Conservation (phyloP, 1,140 invertebrate species). For the Vanessa tameamea region DNA sequence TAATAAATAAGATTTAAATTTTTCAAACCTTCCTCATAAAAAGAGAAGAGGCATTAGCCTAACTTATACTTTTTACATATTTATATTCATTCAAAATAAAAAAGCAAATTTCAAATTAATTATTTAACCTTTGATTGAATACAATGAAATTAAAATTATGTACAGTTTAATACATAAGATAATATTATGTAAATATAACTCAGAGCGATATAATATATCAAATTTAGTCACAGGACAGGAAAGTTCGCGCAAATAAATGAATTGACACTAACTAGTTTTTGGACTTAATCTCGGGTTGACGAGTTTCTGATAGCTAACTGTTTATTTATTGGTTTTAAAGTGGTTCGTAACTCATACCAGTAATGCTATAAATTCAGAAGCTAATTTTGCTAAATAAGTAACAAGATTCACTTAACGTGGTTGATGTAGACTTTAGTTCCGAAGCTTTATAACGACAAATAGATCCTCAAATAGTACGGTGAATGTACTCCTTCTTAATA, state of each 20-base stretch:
- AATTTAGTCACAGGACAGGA: background rate
- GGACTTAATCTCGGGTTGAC: slow-evolving; percentile 28
- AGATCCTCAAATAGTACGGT: no score
- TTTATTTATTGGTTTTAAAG: slow-evolving; percentile 14
- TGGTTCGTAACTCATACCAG: slow-evolving; percentile 5
- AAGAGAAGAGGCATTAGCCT: no score
- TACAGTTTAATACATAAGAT: no score
- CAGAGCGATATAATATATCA: background rate
- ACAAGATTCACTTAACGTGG: background rate
- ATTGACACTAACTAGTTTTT: slow-evolving; percentile 44
- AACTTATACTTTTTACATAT: no score
- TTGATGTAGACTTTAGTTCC: background rate
- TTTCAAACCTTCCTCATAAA: no score
- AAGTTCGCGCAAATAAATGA: slow-evolving; percentile 33
- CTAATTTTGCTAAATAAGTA: background rate
- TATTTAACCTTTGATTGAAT: no score
- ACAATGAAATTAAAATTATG: no score
- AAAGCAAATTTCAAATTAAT: no score
- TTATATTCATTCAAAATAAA: no score
- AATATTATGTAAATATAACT: slow-evolving; percentile 3
- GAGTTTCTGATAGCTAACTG: slow-evolving; percentile 20
- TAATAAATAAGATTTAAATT: no score
- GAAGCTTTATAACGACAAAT: no score
- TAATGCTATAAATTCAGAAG: background rate
- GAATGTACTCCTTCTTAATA: no score